phyloP scores from a whole-genome alignment of 2,888 invertebrate genomes.

The Heliconius charithonia region DNA sequence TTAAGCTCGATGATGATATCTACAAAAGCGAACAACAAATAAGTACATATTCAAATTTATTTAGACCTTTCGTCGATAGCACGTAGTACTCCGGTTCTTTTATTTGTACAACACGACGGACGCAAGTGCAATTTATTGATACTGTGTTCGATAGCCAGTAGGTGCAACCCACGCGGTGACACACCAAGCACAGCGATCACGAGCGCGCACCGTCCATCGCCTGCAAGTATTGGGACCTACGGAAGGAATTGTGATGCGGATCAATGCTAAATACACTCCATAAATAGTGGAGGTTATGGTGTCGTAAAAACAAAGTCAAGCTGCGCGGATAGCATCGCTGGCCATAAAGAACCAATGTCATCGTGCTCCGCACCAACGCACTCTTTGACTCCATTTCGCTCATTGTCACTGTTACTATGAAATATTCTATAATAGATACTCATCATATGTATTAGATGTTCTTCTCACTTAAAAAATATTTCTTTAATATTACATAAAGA shows the following conservation, averaged over 20 bases:
- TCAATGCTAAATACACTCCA: slow-evolving; percentile 76
- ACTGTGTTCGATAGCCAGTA: slow-evolving; percentile 79
- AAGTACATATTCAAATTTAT: slow-evolving; percentile 77
- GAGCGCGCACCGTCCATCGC: slow-evolving; percentile 57
- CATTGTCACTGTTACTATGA: slow-evolving; percentile 44
- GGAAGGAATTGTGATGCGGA: slow-evolving; percentile 69
- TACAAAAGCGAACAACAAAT: slow-evolving; percentile 68
- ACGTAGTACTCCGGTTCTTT: slow-evolving; percentile 70
- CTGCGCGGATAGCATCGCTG: slow-evolving; percentile 71
- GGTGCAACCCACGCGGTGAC: slow-evolving; percentile 74
- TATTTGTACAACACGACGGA: slow-evolving; percentile 75
- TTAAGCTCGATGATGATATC: slow-evolving; percentile 72
- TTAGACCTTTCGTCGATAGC: slow-evolving; percentile 77
- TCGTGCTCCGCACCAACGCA: slow-evolving; percentile 52
- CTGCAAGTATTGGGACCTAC: slow-evolving; percentile 68
- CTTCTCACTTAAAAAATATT: too few species aligned
- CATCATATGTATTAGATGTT: too few species aligned
- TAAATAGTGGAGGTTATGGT: slow-evolving; percentile 77
- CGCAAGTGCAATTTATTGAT: slow-evolving; percentile 82
- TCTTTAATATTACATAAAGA: too few species aligned
- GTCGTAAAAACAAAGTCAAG: slow-evolving; percentile 81
- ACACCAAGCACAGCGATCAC: slow-evolving; percentile 59
- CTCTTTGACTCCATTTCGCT: slow-evolving; percentile 41
- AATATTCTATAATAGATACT: slow-evolving; percentile 30
- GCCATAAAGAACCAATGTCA: slow-evolving; percentile 69